A percentile compares a stretch with the other conserved stretches of the same genome.
Conservation (phyloP, 1,140 invertebrate genomes). For the Bombus consobrinus region DNA sequence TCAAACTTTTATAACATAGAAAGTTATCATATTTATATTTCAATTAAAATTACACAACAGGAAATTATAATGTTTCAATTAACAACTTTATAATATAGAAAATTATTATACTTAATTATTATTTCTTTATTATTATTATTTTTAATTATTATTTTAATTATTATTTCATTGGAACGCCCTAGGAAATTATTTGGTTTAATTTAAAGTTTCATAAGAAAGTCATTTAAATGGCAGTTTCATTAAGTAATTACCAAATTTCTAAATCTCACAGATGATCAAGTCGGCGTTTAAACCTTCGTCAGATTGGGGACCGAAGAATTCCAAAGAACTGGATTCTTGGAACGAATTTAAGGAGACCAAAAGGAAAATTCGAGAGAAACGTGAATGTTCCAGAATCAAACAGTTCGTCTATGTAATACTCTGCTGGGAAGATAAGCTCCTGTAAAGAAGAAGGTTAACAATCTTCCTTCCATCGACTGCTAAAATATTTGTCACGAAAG, state of each 20-base stretch:
- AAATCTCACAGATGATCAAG: conserved; percentile 78
- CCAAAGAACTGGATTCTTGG: conserved; percentile 77
- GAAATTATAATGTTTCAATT: no score
- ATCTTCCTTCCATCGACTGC: no score
- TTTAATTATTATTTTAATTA: no score
- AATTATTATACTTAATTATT: no score
- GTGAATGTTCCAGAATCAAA: conserved; percentile 73
- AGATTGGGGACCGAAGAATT: conserved; percentile 84
- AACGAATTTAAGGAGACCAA: conserved; percentile 77
- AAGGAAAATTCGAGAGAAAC: conserved; percentile 74
- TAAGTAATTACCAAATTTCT: background rate
- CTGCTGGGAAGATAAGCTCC: conserved; percentile 73
- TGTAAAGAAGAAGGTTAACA: conserved; percentile 15
- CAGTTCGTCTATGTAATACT: conserved; percentile 77
- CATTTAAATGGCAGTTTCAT: no score
- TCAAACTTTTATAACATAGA: background rate
- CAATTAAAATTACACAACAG: no score
- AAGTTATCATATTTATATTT: no score
- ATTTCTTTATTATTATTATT: no score
- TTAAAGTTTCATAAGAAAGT: background rate
- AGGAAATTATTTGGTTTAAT: background rate
- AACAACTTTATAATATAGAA: no score
- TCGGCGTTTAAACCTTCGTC: conserved; percentile 81
- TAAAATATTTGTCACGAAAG: no score
- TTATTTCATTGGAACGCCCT: no score